Percentiles rank a stretch among this genome's conserved stretches.
These are phyloP conservation scores for Brachyistius frenatus DNA, from an alignment of 2,113 vertebrate genomes.

Conservation along the genomic window DNA sequence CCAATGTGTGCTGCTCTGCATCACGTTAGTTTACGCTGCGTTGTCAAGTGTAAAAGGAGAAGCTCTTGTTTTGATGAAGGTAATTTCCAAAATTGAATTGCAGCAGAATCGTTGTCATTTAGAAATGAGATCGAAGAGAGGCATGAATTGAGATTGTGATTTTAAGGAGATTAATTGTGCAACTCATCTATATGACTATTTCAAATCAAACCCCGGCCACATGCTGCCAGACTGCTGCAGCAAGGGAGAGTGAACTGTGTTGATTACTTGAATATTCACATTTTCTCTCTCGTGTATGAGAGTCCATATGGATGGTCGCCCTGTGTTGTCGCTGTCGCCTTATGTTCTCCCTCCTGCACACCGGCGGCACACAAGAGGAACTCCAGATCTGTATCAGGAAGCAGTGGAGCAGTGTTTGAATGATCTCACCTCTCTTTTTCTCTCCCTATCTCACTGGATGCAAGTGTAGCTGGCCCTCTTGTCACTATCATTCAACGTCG, in stretches of 20 bases:
- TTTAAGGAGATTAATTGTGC: not conserved
- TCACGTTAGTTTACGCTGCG: too few relatives aligned
- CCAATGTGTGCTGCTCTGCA: too few relatives aligned
- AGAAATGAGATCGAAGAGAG: too few relatives aligned
- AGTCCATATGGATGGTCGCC: constrained; percentile 27
- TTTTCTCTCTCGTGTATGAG: constrained; percentile 1
- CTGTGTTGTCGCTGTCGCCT: constrained; percentile 24
- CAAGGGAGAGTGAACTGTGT: not conserved
- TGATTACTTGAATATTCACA: constrained; percentile 10
- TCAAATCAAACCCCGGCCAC: not conserved
- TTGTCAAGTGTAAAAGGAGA: too few relatives aligned
- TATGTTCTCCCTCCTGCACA: constrained; percentile 34
- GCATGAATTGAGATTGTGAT: too few relatives aligned
- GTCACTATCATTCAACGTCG: constrained; percentile 24
- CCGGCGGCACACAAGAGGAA: constrained; percentile 20
- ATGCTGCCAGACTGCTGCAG: not conserved
- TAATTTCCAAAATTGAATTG: too few relatives aligned
- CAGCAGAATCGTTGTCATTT: too few relatives aligned
- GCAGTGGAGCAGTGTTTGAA: constrained; percentile 30
- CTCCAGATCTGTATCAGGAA: constrained; percentile 42
- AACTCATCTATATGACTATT: constrained; percentile 1
- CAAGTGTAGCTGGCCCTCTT: constrained; percentile 6
- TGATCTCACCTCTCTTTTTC: not conserved
- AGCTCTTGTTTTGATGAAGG: too few relatives aligned
- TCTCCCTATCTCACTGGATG: not conserved